A percentile compares a stretch with the other conserved stretches of the same genome.
Conservation (phyloP, 1,140 invertebrate species). For the Brachionus asplanchnoidis region DNA sequence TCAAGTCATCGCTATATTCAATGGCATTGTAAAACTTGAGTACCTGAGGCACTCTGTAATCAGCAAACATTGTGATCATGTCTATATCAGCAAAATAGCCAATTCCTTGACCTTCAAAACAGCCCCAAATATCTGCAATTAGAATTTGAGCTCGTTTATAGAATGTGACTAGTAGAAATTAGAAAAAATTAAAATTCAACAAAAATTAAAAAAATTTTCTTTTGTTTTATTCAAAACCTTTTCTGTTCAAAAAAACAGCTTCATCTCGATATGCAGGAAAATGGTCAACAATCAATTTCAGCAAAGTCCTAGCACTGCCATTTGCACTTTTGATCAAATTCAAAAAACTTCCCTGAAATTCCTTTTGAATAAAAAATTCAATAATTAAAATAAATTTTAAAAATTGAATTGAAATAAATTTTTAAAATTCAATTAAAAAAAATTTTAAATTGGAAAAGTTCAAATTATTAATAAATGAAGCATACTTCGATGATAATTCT, state of each 20-base stretch:
- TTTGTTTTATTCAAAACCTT: constrained; percentile 56
- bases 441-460: too few species aligned
- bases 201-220: not conserved
- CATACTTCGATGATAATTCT: constrained; percentile 55
- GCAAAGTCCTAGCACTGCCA: constrained; percentile 69
- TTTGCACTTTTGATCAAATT: constrained; percentile 70
- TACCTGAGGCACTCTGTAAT: constrained; percentile 84
- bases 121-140: constrained; percentile 84
- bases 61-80: constrained; percentile 81
- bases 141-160: constrained; percentile 92
- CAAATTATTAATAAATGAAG: too few species aligned
- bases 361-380: constrained; percentile 59
- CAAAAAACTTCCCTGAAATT: constrained; percentile 76
- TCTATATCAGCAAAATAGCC: constrained; percentile 82
- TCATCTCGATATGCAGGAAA: constrained; percentile 82
- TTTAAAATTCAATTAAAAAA: too few species aligned
- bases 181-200: constrained; percentile 26
- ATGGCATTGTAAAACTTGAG: constrained; percentile 76
- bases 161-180: constrained; percentile 66
- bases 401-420: too few species aligned
- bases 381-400: not conserved
- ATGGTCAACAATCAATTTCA: constrained; percentile 71
- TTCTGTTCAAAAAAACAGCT: constrained; percentile 64
- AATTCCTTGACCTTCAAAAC: constrained; percentile 69
- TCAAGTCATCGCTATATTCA: constrained; percentile 70